Conservation (phyloP, 2,888 invertebrate species). For the Lymantria monacha region DNA sequence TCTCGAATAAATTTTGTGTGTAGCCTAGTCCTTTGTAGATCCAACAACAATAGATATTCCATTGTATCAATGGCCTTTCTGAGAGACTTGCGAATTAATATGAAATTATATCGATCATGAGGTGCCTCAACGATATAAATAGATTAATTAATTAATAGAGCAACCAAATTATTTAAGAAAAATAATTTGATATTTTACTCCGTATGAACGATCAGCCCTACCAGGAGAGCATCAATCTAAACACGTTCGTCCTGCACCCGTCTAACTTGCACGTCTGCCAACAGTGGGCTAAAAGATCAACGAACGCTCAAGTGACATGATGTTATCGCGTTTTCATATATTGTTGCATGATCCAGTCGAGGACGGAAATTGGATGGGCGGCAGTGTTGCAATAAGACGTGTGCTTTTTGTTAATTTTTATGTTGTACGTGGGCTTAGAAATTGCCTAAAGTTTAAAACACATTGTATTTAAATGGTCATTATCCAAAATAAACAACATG, state of each 20-base stretch:
- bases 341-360: slow-evolving; percentile 24
- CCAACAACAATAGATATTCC: no score
- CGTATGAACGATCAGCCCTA: slow-evolving; percentile 39
- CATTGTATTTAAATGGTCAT: no score
- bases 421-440: not conserved
- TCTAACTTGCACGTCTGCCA: slow-evolving; percentile 40
- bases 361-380: slow-evolving; percentile 17
- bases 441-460: no score
- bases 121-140: no score
- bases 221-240: slow-evolving; percentile 49
- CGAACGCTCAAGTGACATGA: slow-evolving; percentile 46
- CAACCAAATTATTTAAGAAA: not conserved
- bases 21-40: no score
- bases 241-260: slow-evolving; percentile 47
- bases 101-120: no score
- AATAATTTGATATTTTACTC: not conserved
- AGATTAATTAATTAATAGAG: no score
- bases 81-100: no score
- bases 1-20: no score
- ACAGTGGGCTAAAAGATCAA: slow-evolving; percentile 60
- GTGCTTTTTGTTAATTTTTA: slow-evolving; percentile 5
- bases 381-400: slow-evolving; percentile 10
- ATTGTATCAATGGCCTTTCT: no score
- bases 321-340: slow-evolving; percentile 36
- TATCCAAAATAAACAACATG: no score